phyloP scores from a whole-genome alignment of 2,888 invertebrate genomes.

The Erebia epiphron region DNA sequence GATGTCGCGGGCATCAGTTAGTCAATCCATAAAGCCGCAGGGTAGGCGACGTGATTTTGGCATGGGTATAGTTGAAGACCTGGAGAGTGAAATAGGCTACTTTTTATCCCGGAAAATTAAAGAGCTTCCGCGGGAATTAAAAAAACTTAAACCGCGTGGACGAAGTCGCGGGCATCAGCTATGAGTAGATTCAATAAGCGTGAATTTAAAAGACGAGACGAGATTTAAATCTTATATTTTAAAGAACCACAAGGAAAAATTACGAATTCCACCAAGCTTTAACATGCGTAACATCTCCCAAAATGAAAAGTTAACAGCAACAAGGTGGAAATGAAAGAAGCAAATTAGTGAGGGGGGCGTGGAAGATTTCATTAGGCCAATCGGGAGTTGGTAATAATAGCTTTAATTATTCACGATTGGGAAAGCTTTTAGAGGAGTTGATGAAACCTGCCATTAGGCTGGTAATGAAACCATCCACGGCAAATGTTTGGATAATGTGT shows the following conservation, averaged over 20 bases:
- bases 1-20: too few relatives aligned
- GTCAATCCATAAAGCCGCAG: too few relatives aligned
- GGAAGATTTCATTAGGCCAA: constrained; percentile 66
- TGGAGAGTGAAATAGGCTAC: too few relatives aligned
- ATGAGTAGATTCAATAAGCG: too few relatives aligned
- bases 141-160: too few relatives aligned
- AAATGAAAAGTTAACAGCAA: constrained; percentile 33
- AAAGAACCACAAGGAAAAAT: too few relatives aligned
- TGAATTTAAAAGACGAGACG: too few relatives aligned
- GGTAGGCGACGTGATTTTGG: too few relatives aligned
- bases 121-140: too few relatives aligned
- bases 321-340: constrained; percentile 38
- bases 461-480: constrained; percentile 60
- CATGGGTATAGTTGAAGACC: too few relatives aligned
- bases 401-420: constrained; percentile 74
- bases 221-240: too few relatives aligned
- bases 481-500: constrained; percentile 39
- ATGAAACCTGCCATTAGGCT: constrained; percentile 62
- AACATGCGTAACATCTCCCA: constrained; percentile 4
- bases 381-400: constrained; percentile 66
- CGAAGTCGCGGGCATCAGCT: too few relatives aligned
- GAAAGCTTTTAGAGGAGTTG: constrained; percentile 65
- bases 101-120: constrained; percentile 31
- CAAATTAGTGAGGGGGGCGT: constrained; percentile 41
- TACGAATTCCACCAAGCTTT: neutral